Base-by-base conservation (phyloP, 1,140 invertebrate genomes). In the Arion vulgaris region DNA sequence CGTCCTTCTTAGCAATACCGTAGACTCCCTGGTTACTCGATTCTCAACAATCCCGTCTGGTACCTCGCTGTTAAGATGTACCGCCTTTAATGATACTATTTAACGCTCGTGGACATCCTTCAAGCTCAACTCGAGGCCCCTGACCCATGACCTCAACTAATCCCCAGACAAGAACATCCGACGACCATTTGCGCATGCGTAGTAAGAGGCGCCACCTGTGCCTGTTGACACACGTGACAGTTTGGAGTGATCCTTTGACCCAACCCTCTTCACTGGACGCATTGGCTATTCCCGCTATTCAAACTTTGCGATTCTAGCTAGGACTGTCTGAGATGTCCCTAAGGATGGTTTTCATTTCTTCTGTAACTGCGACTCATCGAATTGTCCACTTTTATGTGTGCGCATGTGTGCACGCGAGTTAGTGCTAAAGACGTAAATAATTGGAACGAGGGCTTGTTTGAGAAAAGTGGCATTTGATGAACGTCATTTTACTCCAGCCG, bases 211-310 rank as follows among this genome's bases (percentile, higher is more conserved):
- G 76, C 76, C 76, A 78, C 76, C 76, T 78, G 76, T 78, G 76
- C 76, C 28, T 78, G 76, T 78, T 78, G 76, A 78, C 76, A 78
- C 76, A 78, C 53, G 76, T 78, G 76, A 78, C 76, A 78, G 76
- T 78, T 66, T 78, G 34, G 57, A 78, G 76, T 78, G 76, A 78
- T 78, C 76, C 76, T 4, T 15, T 66, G 62, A 66, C 62, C 62
- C 28, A 17, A 28, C 1, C n/a, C 62, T 66, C 62, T 66, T 66
- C 19, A 66, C 62, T 66, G 62, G 62, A 28, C 62, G 17, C 62
- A 7, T 5, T 28, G 28, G 62, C 17, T 1, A 32, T 66, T 66
- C 17, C 62, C 28, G 62, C n/a, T 66, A 28, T 66, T 66, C 62
- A 66, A 34, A 66, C n/a, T 23, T 1, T 34, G n/a, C 28, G 62